Percentiles rank a stretch among this genome's conserved stretches.
Conservation (phyloP, 2,888 invertebrate genomes). For the Ormyrus rosae region DNA sequence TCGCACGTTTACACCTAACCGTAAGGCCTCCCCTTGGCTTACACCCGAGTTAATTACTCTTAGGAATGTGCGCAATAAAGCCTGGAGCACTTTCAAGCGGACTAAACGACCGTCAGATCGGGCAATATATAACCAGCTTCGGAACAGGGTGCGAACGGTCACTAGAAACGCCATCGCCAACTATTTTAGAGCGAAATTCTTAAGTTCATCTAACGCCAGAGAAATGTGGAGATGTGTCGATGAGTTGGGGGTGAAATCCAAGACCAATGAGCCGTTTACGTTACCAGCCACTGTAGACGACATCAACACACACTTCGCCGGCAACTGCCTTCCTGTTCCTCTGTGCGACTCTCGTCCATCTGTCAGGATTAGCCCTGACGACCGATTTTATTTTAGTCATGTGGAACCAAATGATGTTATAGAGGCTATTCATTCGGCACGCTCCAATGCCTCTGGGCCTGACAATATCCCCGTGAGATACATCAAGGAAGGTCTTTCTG, state of each 20-base stretch:
- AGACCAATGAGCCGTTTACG: neutral
- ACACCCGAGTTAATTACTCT: neutral
- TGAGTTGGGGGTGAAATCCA: neutral
- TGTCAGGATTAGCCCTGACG: neutral
- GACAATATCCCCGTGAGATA: neutral
- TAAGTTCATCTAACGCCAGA: neutral
- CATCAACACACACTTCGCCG: neutral
- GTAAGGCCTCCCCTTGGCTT: neutral
- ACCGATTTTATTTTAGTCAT: neutral
- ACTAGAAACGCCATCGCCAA: neutral
- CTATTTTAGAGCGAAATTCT: neutral
- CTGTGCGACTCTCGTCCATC: neutral
- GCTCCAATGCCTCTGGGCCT: neutral
- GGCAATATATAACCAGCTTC: neutral
- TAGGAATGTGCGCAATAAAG: neutral
- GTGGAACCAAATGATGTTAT: neutral
- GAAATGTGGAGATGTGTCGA: neutral
- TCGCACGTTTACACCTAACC: neutral
- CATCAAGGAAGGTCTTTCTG: neutral
- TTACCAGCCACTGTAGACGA: neutral
- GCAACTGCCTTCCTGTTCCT: neutral
- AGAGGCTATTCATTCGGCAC: neutral
- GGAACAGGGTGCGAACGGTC: neutral
- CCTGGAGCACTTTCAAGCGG: neutral
- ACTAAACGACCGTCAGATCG: neutral